These are phyloP conservation scores for Spatulosminthurus flaviceps DNA, from an alignment of 2,888 invertebrate genomes.

Conservation along the genomic window DNA sequence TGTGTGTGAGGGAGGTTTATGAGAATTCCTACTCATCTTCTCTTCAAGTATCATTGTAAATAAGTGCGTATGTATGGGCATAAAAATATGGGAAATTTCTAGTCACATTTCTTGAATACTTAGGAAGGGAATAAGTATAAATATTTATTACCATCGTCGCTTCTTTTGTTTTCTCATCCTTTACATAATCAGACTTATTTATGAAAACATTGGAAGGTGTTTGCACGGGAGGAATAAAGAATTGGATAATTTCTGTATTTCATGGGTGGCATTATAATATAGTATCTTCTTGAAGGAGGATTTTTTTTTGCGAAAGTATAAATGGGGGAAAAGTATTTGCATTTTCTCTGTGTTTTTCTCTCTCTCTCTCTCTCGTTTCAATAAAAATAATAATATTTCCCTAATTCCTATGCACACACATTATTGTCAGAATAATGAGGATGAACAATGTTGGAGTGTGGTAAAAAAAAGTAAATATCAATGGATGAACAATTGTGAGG, in stretches of 20 bases:
- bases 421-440: background rate
- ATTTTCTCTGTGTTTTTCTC: background rate
- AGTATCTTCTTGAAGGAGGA: no score
- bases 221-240: conserved; percentile 25
- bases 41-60: conserved; percentile 36
- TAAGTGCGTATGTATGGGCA: background rate
- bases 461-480: no score
- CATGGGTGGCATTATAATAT: background rate
- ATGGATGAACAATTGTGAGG: no score
- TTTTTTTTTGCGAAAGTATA: no score
- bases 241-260: conserved; percentile 5
- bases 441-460: no score
- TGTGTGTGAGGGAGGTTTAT: background rate
- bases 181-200: conserved; percentile 43
- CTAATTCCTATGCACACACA: background rate
- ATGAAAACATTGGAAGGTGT: conserved; percentile 24
- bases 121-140: conserved; percentile 19
- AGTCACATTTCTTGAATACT: no score
- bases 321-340: background rate
- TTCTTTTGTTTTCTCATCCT: conserved; percentile 6
- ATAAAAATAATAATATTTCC: background rate
- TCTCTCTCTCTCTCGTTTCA: conserved; percentile 6
- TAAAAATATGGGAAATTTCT: no score
- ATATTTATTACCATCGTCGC: conserved; percentile 32
- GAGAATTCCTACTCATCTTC: background rate